phyloP scores from a whole-genome alignment of 1,140 invertebrate species.

The Penaeus vannamei region DNA sequence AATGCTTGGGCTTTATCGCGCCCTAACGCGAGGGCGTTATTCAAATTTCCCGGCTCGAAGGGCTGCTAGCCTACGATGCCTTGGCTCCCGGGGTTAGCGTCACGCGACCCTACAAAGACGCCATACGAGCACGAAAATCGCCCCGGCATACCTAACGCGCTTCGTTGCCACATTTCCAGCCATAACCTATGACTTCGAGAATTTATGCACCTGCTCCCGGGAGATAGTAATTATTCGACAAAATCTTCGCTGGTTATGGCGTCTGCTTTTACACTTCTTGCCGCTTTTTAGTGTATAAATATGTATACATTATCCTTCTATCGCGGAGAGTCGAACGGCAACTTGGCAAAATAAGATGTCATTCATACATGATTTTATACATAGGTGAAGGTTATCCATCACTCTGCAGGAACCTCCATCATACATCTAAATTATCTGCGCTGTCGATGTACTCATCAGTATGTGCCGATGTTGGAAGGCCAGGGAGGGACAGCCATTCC shows the following conservation, averaged over 20 bases:
- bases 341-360: slow-evolving; percentile 27
- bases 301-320: background rate
- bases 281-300: too few species aligned
- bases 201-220: too few species aligned
- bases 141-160: slow-evolving; percentile 25
- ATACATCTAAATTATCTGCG: slow-evolving; percentile 32
- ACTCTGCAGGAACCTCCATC: background rate
- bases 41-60: too few species aligned
- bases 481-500: background rate
- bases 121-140: slow-evolving; percentile 38
- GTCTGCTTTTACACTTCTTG: too few species aligned
- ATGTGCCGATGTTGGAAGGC: background rate
- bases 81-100: slow-evolving; percentile 33
- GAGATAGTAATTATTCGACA: too few species aligned
- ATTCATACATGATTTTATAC: slow-evolving; percentile 1
- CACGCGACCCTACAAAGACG: slow-evolving; percentile 35
- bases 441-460: slow-evolving; percentile 21
- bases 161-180: slow-evolving; percentile 34
- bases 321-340: background rate
- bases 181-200: too few species aligned
- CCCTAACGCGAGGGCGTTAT: too few species aligned
- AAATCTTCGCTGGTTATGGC: too few species aligned
- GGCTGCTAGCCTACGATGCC: background rate
- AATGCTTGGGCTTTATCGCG: too few species aligned
- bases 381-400: background rate